Percentiles rank a stretch among this genome's conserved stretches.
phyloP scores from a whole-genome alignment of 37 sponge, comb jelly and placozoan species.

The Hormiphora californensis region DNA sequence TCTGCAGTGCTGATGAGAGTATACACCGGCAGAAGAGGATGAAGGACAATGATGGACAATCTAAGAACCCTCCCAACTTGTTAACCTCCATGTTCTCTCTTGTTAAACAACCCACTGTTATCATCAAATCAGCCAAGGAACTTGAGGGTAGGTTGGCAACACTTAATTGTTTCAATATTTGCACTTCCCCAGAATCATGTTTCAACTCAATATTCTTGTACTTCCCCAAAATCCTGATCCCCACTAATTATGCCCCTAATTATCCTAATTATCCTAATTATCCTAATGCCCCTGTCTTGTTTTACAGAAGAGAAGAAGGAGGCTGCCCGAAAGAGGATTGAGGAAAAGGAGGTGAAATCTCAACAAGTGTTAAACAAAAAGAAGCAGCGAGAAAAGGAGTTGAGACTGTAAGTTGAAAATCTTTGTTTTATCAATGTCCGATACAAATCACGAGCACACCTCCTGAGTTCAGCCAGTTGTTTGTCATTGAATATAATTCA shows the following conservation, averaged over 20 bases:
- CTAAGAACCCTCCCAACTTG: not conserved
- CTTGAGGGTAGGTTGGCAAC: conserved; percentile 28
- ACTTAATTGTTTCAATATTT: too few relatives aligned
- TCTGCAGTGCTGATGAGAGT: conserved; percentile 40
- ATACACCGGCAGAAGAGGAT: conserved; percentile 32
- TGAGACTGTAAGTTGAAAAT: conserved; percentile 48
- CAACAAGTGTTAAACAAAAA: conserved; percentile 45
- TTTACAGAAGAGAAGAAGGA: conserved; percentile 17
- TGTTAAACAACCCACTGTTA: not conserved
- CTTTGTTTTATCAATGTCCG: too few relatives aligned
- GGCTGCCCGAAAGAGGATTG: conserved; percentile 39
- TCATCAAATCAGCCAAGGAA: conserved; percentile 37
- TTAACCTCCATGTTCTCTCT: not conserved
- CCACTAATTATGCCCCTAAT: too few relatives aligned
- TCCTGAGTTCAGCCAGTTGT: too few relatives aligned
- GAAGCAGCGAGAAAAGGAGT: conserved; percentile 42
- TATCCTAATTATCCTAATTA: too few relatives aligned
- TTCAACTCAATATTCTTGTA: too few relatives aligned
- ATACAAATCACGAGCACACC: too few relatives aligned
- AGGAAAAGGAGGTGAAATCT: conserved; percentile 37
- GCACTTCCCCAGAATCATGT: too few relatives aligned
- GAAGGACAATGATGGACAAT: conserved; percentile 40
- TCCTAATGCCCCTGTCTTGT: not conserved
- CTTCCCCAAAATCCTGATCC: too few relatives aligned
- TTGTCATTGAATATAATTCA: too few relatives aligned